Evolutionary conservation across 2,797 vertebrate genomes (phyloP).

Genomic region (Euthynnus affinis): DNA sequence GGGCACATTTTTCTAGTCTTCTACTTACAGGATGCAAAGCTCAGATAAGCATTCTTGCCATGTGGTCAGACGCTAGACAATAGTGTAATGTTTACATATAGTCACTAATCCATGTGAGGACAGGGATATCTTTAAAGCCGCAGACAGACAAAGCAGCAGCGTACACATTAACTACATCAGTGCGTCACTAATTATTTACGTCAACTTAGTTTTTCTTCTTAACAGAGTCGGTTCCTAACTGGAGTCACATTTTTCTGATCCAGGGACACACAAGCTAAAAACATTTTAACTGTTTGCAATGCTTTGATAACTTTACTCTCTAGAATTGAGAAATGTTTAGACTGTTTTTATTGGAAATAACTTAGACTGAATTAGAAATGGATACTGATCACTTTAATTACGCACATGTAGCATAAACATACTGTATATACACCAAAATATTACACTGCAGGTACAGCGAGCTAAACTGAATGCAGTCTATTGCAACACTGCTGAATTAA

Average conservation of each 20-base stretch:
- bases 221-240: neutral
- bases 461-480: no score
- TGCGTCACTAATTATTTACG: neutral
- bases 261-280: neutral
- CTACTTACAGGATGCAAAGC: neutral
- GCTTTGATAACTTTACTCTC: no score
- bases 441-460: no score
- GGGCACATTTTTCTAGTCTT: neutral
- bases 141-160: neutral
- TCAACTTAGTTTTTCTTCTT: neutral
- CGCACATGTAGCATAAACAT: neutral
- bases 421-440: no score
- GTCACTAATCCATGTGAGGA: neutral
- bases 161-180: neutral
- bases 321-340: neutral
- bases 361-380: neutral
- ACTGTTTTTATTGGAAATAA: neutral
- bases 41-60: neutral
- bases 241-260: neutral
- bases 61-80: neutral
- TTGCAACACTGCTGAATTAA: no score
- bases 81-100: neutral
- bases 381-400: neutral
- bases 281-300: no score
- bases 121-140: neutral